Evolutionary conservation across 2,797 vertebrate species (phyloP).

Genomic region (Apogon hyalosoma): DNA sequence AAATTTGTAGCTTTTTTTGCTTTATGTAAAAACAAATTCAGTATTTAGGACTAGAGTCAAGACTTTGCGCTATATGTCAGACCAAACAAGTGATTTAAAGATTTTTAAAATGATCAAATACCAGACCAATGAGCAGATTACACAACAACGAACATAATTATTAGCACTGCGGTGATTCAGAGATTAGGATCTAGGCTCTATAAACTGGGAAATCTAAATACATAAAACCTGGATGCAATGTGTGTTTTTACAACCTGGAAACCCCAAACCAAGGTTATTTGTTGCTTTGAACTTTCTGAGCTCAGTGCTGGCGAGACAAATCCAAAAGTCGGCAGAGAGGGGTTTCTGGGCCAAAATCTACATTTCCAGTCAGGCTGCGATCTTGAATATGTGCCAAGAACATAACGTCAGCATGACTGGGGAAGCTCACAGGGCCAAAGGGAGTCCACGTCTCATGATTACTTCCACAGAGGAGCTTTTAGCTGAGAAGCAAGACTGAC

Average conservation of each 20-base stretch:
- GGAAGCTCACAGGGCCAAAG: constrained; percentile 38
- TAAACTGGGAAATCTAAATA: too few relatives aligned
- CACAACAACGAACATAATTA: too few relatives aligned
- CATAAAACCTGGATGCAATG: neutral
- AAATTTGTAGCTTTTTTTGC: too few relatives aligned
- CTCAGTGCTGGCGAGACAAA: neutral
- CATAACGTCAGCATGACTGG: constrained; percentile 65
- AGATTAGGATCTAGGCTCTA: neutral
- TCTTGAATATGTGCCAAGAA: constrained; percentile 53
- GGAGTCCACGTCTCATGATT: constrained; percentile 70
- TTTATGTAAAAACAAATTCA: too few relatives aligned
- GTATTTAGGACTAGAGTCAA: too few relatives aligned
- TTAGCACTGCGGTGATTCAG: neutral
- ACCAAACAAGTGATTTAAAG: too few relatives aligned
- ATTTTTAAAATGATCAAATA: too few relatives aligned
- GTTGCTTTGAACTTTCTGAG: neutral
- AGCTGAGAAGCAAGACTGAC: constrained; percentile 25
- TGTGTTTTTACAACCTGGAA: constrained; percentile 1
- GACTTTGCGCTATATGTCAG: too few relatives aligned
- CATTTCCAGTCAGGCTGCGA: constrained; percentile 51
- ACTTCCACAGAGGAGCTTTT: constrained; percentile 62
- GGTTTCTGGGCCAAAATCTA: constrained; percentile 45
- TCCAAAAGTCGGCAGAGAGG: neutral
- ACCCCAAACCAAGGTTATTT: neutral
- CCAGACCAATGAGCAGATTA: too few relatives aligned